Conservation (phyloP, 2,113 vertebrate genomes). For the Vimba vimba region DNA sequence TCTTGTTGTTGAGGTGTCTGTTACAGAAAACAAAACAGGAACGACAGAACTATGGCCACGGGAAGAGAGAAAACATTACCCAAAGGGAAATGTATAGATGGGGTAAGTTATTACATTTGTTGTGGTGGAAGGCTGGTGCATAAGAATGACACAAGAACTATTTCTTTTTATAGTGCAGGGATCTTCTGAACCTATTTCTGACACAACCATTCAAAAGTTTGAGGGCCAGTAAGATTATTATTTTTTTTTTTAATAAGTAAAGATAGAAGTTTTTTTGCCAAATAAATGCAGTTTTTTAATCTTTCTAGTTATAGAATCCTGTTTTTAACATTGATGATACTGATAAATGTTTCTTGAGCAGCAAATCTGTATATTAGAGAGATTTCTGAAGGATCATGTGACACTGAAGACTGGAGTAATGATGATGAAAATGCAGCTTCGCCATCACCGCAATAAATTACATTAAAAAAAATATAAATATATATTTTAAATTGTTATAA, state of each 20-base stretch:
- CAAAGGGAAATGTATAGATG: constrained; percentile 12
- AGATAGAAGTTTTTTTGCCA: not conserved
- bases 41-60: constrained; percentile 26
- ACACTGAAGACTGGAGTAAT: too few relatives aligned
- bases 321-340: too few relatives aligned
- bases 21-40: constrained; percentile 24
- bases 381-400: too few relatives aligned
- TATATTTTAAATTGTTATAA: too few relatives aligned
- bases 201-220: not conserved
- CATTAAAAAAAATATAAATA: too few relatives aligned
- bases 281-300: not conserved
- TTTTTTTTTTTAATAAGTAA: not conserved
- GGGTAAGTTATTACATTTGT: constrained; percentile 37
- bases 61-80: constrained; percentile 58
- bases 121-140: not conserved
- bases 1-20: constrained; percentile 20
- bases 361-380: too few relatives aligned
- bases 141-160: too few relatives aligned
- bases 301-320: not conserved
- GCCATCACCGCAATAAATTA: too few relatives aligned
- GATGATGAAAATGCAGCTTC: too few relatives aligned
- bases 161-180: too few relatives aligned
- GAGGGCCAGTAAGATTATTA: not conserved
- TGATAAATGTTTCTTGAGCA: too few relatives aligned
- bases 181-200: too few relatives aligned